Evolutionary conservation across 2,888 invertebrate genomes (phyloP).

Genomic region (Eupeodes luniger): DNA sequence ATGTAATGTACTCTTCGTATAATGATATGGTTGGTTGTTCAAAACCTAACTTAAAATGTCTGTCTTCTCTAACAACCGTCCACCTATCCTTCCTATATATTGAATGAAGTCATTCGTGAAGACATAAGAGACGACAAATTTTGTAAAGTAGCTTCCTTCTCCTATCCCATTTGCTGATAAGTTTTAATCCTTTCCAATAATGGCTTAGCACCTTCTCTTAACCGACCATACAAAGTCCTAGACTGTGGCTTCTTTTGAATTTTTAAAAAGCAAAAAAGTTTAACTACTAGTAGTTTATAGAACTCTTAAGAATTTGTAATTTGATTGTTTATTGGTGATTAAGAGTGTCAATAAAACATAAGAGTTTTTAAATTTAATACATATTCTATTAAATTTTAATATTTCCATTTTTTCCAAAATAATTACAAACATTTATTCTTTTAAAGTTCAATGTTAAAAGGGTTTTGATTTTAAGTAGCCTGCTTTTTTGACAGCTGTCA

Average conservation of each 20-base stretch:
- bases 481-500: too few relatives aligned
- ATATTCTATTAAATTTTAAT: too few relatives aligned
- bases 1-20: neutral
- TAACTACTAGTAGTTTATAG: too few relatives aligned
- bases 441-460: too few relatives aligned
- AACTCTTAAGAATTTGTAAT: too few relatives aligned
- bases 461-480: too few relatives aligned
- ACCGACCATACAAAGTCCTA: neutral
- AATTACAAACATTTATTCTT: too few relatives aligned
- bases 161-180: conserved; percentile 8
- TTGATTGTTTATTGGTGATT: too few relatives aligned
- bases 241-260: neutral
- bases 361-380: too few relatives aligned
- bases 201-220: neutral
- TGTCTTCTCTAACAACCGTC: conserved; percentile 1
- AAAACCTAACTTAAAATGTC: neutral
- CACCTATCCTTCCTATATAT: neutral
- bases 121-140: conserved; percentile 27
- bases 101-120: conserved; percentile 19
- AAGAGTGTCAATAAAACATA: too few relatives aligned
- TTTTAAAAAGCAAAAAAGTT: neutral
- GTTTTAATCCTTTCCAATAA: conserved; percentile 46
- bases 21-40: neutral
- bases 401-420: too few relatives aligned
- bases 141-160: conserved; percentile 23